Conservation (phyloP, 2,113 vertebrate genomes). For the Scomber colias region DNA sequence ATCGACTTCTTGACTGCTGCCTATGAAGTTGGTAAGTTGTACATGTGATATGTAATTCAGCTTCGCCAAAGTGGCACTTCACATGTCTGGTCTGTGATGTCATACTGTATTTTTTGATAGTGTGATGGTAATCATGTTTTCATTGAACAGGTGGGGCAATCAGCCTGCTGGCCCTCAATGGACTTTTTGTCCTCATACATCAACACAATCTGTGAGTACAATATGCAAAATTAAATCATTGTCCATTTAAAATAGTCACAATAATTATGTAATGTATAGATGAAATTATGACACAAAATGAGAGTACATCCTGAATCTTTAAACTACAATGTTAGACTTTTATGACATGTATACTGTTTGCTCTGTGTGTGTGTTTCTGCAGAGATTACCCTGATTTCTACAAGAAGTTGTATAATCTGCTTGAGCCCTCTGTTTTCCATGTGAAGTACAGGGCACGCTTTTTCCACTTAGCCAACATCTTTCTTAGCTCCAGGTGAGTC, state of each 20-base stretch:
- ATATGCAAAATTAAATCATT: background rate
- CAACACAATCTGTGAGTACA: constrained; percentile 96
- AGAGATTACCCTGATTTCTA: constrained; percentile 99
- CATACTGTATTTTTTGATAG: background rate
- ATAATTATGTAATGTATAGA: background rate
- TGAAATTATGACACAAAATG: background rate
- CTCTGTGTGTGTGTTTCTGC: constrained; percentile 11
- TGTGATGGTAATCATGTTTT: background rate
- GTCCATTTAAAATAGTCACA: background rate
- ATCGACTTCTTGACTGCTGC: constrained; percentile 95
- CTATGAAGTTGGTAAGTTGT: constrained; percentile 91
- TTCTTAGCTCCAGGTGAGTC: constrained; percentile 93
- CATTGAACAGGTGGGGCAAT: constrained; percentile 91
- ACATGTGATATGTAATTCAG: too few species aligned
- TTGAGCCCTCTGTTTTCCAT: constrained; percentile 93
- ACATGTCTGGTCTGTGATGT: background rate
- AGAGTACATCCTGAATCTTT: background rate
- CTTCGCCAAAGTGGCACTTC: background rate
- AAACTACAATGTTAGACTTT: background rate
- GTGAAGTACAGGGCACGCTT: constrained; percentile 95
- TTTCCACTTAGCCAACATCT: constrained; percentile 92
- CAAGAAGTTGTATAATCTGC: constrained; percentile 92
- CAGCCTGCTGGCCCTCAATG: constrained; percentile 95
- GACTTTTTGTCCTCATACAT: constrained; percentile 95
- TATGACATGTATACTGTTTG: background rate